phyloP scores from a whole-genome alignment of 2,797 vertebrate species.

The Danio choprae region DNA sequence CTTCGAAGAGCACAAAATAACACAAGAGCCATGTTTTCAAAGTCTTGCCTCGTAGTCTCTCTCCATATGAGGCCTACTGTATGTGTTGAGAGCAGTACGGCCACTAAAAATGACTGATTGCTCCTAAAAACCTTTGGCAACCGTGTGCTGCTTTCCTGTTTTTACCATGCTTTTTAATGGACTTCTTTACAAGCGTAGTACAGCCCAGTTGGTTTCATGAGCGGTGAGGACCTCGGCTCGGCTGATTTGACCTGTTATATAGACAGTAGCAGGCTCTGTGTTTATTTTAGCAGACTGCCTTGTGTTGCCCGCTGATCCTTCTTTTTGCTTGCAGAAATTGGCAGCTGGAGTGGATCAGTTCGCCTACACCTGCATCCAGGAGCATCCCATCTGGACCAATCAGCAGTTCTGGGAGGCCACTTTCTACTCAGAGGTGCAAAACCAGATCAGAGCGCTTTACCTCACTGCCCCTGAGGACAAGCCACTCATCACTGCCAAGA shows the following conservation, averaged over 20 bases:
- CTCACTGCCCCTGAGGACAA: constrained; percentile 84
- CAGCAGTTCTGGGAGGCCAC: constrained; percentile 99
- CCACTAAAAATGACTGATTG: constrained; percentile 62
- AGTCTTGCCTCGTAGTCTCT: constrained; percentile 36
- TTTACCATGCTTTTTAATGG: constrained; percentile 53
- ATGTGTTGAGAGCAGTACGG: constrained; percentile 62
- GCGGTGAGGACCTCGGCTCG: constrained; percentile 2
- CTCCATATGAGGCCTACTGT: constrained; percentile 55
- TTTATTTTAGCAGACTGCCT: constrained; percentile 2
- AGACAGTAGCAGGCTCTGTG: constrained; percentile 1
- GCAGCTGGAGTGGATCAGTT: constrained; percentile 94
- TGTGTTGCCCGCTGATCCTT: background rate
- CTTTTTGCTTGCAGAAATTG: constrained; percentile 84
- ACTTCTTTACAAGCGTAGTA: constrained; percentile 44
- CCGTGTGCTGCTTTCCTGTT: constrained; percentile 53
- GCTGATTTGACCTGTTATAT: background rate
- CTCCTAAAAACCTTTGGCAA: constrained; percentile 47
- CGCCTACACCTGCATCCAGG: constrained; percentile 97
- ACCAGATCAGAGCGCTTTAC: constrained; percentile 93
- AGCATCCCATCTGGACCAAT: constrained; percentile 96
- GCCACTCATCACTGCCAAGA: constrained; percentile 72
- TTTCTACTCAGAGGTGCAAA: constrained; percentile 95
- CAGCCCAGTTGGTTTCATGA: constrained; percentile 46
- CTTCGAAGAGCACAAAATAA: constrained; percentile 63
- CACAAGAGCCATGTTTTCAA: constrained; percentile 57